These are phyloP conservation scores for Otis tarda DNA, from an alignment of 2,113 vertebrate genomes.

Conservation along the genomic window DNA sequence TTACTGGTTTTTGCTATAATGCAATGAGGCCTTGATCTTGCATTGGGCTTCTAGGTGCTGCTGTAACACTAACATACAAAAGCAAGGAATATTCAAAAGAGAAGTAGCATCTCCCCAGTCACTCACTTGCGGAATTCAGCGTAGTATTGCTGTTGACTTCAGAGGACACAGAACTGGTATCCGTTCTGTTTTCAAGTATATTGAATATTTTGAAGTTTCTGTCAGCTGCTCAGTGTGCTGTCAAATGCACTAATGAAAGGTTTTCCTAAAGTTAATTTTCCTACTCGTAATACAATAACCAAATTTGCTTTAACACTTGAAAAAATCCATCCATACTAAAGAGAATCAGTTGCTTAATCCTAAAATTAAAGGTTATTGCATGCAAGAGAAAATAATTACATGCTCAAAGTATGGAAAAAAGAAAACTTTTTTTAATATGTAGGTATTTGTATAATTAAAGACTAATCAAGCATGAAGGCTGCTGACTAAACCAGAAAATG, in stretches of 20 bases:
- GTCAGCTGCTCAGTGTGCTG: conserved; percentile 57
- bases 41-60: background rate
- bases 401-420: conserved; percentile 83
- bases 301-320: conserved; percentile 84
- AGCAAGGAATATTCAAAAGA: background rate
- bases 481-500: conserved; percentile 99
- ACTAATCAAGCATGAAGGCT: conserved; percentile 93
- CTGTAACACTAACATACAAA: background rate
- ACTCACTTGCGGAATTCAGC: background rate
- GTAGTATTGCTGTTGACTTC: background rate
- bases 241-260: conserved; percentile 74
- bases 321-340: conserved; percentile 80
- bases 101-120: fast-evolving
- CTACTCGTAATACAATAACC: conserved; percentile 77
- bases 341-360: conserved; percentile 85
- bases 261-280: conserved; percentile 80
- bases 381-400: conserved; percentile 86
- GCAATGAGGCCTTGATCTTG: conserved; percentile 4
- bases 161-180: background rate
- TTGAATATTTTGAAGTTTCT: conserved; percentile 54
- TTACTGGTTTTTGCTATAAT: background rate
- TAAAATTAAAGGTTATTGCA: conserved; percentile 86
- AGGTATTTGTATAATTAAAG: conserved; percentile 88
- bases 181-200: conserved; percentile 57
- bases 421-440: conserved; percentile 84